Evolutionary conservation across 1,140 invertebrate genomes (phyloP).

Genomic region (Goniozus legneri): DNA sequence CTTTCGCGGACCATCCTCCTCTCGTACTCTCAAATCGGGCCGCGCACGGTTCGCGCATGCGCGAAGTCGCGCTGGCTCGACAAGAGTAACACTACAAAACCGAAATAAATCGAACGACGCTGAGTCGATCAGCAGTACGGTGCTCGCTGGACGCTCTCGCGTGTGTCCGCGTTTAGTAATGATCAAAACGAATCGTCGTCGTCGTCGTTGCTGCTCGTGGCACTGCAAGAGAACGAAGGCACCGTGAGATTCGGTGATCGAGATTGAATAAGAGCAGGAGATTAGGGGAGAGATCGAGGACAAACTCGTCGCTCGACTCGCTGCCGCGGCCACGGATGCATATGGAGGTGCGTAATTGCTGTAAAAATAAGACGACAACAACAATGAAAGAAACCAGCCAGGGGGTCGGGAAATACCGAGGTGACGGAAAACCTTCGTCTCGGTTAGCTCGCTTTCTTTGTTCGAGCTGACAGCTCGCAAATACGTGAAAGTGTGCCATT

Average conservation of each 20-base stretch:
- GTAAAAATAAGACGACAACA: too few relatives aligned
- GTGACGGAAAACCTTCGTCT: too few relatives aligned
- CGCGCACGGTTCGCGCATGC: conserved; percentile 30
- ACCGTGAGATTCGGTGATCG: conserved; percentile 35
- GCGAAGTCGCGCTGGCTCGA: conserved; percentile 36
- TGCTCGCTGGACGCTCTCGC: conserved; percentile 38
- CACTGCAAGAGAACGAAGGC: conserved; percentile 39
- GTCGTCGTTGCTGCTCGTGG: conserved; percentile 37
- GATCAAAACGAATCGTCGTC: conserved; percentile 43
- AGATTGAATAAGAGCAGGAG: conserved; percentile 11
- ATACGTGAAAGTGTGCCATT: too few relatives aligned
- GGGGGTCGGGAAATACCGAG: too few relatives aligned
- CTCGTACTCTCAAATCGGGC: too few relatives aligned
- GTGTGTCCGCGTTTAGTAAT: conserved; percentile 39
- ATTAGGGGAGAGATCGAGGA: conserved; percentile 28
- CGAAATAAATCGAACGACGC: conserved; percentile 50
- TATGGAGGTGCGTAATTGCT: too few relatives aligned
- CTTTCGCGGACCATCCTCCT: too few relatives aligned
- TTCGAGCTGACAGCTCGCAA: too few relatives aligned
- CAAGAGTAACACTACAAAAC: too few relatives aligned
- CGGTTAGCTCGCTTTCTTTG: too few relatives aligned
- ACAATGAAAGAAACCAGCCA: too few relatives aligned
- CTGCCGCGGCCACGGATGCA: conserved; percentile 45
- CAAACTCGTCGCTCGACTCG: conserved; percentile 33
- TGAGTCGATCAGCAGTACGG: conserved; percentile 45